These are phyloP conservation scores for Drepana arcuata DNA, from an alignment of 1,140 invertebrate genomes.

Conservation along the genomic window DNA sequence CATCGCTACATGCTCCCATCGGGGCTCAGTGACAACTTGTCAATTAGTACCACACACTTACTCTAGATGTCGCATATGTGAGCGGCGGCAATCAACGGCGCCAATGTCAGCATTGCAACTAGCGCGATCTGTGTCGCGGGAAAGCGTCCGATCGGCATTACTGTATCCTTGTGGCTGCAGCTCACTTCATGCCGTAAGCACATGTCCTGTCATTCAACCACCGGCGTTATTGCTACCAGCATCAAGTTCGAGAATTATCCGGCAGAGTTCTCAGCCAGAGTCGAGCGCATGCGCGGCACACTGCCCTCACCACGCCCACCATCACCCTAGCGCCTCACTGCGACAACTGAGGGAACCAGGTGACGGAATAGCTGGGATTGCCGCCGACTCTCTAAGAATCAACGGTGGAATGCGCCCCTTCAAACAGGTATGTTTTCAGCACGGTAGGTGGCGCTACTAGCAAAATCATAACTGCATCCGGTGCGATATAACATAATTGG, in stretches of 20 bases:
- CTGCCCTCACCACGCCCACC: slow-evolving; percentile 73
- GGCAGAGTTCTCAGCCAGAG: slow-evolving; percentile 93
- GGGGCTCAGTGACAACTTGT: slow-evolving; percentile 74
- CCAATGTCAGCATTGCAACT: slow-evolving; percentile 81
- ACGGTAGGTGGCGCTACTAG: slow-evolving; percentile 42
- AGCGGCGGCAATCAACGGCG: slow-evolving; percentile 81
- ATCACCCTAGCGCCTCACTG: slow-evolving; percentile 82
- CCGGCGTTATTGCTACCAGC: slow-evolving; percentile 81
- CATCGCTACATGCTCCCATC: slow-evolving; percentile 69
- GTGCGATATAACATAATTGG: too few species aligned
- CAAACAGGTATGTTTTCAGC: slow-evolving; percentile 84
- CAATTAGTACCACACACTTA: slow-evolving; percentile 73
- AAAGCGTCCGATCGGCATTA: slow-evolving; percentile 78
- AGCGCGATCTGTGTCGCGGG: slow-evolving; percentile 82
- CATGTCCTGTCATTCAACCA: slow-evolving; percentile 75
- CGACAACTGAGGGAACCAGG: slow-evolving; percentile 86
- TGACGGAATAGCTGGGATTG: slow-evolving; percentile 95
- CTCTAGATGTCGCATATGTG: slow-evolving; percentile 77
- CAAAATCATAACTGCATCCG: not conserved
- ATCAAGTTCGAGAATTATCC: slow-evolving; percentile 82
- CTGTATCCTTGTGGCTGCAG: slow-evolving; percentile 74
- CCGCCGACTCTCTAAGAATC: slow-evolving; percentile 95
- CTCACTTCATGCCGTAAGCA: slow-evolving; percentile 71
- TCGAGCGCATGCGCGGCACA: slow-evolving; percentile 79
- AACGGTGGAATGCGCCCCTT: slow-evolving; percentile 97